phyloP scores from a whole-genome alignment of 2,888 invertebrate genomes.

The Cephus rjabovi region DNA sequence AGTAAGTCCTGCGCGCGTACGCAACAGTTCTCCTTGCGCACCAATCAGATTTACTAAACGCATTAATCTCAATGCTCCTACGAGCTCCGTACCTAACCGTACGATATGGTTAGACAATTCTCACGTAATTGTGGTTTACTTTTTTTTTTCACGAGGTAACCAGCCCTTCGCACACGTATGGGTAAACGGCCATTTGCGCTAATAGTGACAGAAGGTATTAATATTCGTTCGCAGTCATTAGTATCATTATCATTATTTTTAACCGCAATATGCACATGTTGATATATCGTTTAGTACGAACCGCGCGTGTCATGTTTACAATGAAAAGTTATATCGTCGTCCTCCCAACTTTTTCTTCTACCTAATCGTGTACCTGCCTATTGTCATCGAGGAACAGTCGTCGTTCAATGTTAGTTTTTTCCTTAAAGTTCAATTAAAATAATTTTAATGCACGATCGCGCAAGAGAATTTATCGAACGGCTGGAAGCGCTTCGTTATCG shows the following conservation, averaged over 20 bases:
- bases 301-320: neutral
- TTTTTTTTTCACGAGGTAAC: neutral
- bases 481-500: neutral
- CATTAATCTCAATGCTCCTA: neutral
- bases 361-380: neutral
- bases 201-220: neutral
- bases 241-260: neutral
- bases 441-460: neutral
- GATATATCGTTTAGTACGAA: neutral
- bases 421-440: neutral
- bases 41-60: neutral
- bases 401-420: neutral
- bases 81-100: neutral
- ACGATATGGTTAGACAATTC: neutral
- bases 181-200: neutral
- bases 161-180: neutral
- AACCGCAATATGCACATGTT: neutral
- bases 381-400: neutral
- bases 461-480: neutral
- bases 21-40: constrained; percentile 35
- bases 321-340: neutral
- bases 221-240: neutral
- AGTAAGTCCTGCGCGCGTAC: constrained; percentile 37
- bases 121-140: neutral
- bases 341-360: neutral